Evolutionary conservation across 2,113 vertebrate genomes (phyloP).

Genomic region (Neomonachus schauinslandi): DNA sequence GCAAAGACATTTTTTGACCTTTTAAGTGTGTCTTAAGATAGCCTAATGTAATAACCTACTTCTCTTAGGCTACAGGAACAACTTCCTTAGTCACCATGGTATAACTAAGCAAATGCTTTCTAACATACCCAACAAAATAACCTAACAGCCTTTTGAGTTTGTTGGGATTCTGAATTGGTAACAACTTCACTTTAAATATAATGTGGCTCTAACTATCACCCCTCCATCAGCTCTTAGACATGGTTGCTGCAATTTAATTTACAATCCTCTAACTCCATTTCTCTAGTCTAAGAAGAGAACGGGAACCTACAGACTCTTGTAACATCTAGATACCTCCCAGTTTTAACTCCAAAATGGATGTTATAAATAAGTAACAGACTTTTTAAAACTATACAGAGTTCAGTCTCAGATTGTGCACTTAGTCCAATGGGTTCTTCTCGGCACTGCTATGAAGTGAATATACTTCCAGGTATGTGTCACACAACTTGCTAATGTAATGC

Average conservation of each 20-base stretch:
- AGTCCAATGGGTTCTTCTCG: slow-evolving; percentile 18
- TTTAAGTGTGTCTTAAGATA: slow-evolving; percentile 29
- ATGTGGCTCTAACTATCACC: neutral
- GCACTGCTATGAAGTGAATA: slow-evolving; percentile 24
- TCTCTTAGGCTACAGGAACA: slow-evolving; percentile 8
- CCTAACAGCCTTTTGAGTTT: slow-evolving; percentile 6
- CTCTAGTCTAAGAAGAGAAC: neutral
- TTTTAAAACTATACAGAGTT: neutral
- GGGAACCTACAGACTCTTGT: slow-evolving; percentile 6
- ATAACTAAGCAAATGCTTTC: neutral
- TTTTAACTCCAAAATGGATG: slow-evolving; percentile 23
- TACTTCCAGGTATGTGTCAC: neutral
- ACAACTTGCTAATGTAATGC: slow-evolving; percentile 23
- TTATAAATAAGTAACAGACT: slow-evolving; percentile 5
- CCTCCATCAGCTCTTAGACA: slow-evolving; percentile 11
- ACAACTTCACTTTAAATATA: slow-evolving; percentile 33
- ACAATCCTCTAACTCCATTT: slow-evolving; percentile 1
- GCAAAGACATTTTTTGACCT: slow-evolving; percentile 66
- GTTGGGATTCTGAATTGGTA: slow-evolving; percentile 44
- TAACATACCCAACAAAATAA: slow-evolving; percentile 8
- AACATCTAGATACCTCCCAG: slow-evolving; percentile 4
- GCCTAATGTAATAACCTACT: slow-evolving; percentile 9
- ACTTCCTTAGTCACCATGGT: neutral
- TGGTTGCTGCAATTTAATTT: slow-evolving; percentile 30
- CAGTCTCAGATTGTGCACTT: neutral